Evolutionary conservation across 2,113 vertebrate species (phyloP), one percentile per base, ranked within the genome.

Genomic region (Furnarius figulus): DNA sequence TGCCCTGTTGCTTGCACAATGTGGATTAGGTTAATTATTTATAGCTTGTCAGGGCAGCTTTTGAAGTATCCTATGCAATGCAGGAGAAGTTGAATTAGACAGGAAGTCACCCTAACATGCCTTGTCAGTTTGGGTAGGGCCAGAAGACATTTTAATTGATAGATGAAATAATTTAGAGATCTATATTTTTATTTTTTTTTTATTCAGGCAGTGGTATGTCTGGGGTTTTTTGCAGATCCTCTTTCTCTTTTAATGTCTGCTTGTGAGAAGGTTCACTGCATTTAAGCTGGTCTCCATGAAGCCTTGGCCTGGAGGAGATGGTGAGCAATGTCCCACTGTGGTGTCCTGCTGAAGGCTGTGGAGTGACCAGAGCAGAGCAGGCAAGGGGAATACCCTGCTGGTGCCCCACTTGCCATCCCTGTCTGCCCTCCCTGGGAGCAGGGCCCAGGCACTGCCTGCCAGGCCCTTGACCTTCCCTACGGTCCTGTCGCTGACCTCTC

Each of bases 11-110:
- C 89, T 95, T 96, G 91, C 85, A 68, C 83, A 95, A 87, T 37
- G 28, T 65, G 24, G 61, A 77, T 85, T 92, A 90, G 83, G 93
- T 96, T 97, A 95, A 96, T 97, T 81, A 96, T 97, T 97, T 95
- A 72, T 90, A 84, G 58, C 77, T 87, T 94, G 62, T 77, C 35
- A 66, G 88, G 77, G 70, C 78, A 90, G 88, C 27, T 83, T 30
- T 75, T 89, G 79, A 85, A 93, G 89, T 76, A 27, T 68, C 56
- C 58, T 63, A 7, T 71, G 74, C 39, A 73, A 44, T 56, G 44
- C 52, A 89, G 70, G 52, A 93, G 42, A 61, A 74, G 53, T 12
- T 68, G 37, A 66, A 44, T 61, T 30, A 59, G 39, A 17, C 40
- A 73, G 56, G 53, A 92, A 90, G 18, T 16, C 46, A 79, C 46